Evolutionary conservation across 1,140 invertebrate genomes (phyloP).

Genomic region (Orius laevigatus): DNA sequence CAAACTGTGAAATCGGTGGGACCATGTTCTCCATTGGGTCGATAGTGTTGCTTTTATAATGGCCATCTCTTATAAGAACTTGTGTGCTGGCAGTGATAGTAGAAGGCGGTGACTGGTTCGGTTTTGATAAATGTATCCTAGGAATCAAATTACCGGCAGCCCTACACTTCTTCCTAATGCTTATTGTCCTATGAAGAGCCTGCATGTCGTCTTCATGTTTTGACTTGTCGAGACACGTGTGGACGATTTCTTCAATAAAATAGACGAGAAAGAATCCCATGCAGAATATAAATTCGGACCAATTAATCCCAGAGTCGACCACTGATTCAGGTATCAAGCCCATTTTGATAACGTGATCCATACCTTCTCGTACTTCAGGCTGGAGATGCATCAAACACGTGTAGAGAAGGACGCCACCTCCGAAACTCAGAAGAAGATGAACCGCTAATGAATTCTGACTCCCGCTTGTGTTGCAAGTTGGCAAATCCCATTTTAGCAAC

Average conservation of each 20-base stretch:
- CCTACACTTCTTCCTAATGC: slow-evolving; percentile 27
- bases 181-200: slow-evolving; percentile 37
- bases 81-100: slow-evolving; percentile 22
- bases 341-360: slow-evolving; percentile 26
- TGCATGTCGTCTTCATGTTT: slow-evolving; percentile 27
- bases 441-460: slow-evolving; percentile 7
- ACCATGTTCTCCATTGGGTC: slow-evolving; percentile 21
- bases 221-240: slow-evolving; percentile 34
- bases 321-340: slow-evolving; percentile 24
- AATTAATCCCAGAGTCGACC: slow-evolving; percentile 26
- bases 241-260: slow-evolving; percentile 50
- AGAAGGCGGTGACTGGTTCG: slow-evolving; percentile 10
- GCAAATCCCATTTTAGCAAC: slow-evolving; percentile 25
- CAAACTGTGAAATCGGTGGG: slow-evolving; percentile 7
- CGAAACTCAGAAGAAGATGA: slow-evolving; percentile 48
- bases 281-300: slow-evolving; percentile 50
- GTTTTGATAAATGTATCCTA: slow-evolving; percentile 14
- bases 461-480: not conserved
- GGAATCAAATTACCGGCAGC: slow-evolving; percentile 22
- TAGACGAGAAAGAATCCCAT: slow-evolving; percentile 57
- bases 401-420: slow-evolving; percentile 62
- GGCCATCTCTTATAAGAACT: slow-evolving; percentile 18
- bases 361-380: slow-evolving; percentile 49
- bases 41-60: slow-evolving; percentile 13
- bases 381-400: slow-evolving; percentile 62